These are phyloP conservation scores for Caenorhabditis remanei DNA, from an alignment of 1,140 invertebrate genomes.

Conservation along the genomic window DNA sequence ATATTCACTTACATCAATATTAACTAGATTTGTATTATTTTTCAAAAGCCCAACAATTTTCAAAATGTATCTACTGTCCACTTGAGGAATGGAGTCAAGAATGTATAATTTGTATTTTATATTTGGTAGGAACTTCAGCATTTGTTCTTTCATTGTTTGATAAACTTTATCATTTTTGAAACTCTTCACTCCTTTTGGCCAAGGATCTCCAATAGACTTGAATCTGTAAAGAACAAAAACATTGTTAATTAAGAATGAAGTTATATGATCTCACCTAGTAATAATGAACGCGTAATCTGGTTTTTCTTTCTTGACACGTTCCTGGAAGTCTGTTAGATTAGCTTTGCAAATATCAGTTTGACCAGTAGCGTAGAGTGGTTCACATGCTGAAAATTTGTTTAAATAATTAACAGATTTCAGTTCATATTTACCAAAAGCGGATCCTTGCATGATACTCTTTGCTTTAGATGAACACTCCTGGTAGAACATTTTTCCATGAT, in stretches of 20 bases:
- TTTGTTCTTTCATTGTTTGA: slow-evolving; percentile 12
- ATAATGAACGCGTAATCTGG: slow-evolving; percentile 16
- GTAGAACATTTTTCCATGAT: background rate
- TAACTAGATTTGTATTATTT: background rate
- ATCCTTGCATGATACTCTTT: slow-evolving; percentile 12
- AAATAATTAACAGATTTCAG: background rate
- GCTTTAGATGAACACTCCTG: slow-evolving; percentile 2
- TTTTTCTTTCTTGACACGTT: background rate
- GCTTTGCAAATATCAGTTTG: background rate
- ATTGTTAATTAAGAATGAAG: background rate
- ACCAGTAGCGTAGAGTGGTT: background rate
- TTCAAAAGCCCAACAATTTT: background rate
- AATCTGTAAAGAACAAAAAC: background rate
- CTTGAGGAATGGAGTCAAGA: background rate
- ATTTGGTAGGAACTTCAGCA: background rate
- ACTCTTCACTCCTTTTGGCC: background rate
- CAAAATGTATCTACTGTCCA: background rate
- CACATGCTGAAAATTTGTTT: background rate
- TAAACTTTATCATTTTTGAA: background rate
- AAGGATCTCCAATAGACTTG: background rate
- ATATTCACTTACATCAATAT: background rate
- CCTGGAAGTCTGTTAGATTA: background rate
- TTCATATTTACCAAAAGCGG: background rate
- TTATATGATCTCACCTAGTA: background rate
- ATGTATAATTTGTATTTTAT: slow-evolving; percentile 12